Evolutionary conservation across 2,888 invertebrate species (phyloP), one percentile per base, ranked within the genome.

Genomic region (Lucinisca nassula): DNA sequence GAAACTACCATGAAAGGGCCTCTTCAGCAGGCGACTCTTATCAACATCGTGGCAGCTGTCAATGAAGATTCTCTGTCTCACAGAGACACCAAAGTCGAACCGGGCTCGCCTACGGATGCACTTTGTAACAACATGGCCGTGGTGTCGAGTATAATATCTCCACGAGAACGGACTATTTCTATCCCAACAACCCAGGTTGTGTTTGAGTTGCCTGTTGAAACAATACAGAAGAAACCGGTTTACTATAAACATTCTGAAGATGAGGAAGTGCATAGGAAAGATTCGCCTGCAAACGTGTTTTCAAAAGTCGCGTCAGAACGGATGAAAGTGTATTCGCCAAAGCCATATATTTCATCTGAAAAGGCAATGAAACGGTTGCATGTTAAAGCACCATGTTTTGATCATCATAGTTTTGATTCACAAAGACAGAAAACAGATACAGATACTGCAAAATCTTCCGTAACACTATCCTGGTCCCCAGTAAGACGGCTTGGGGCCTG

Each of bases 31-130:
- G 93, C 93, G 3, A 90, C 93, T 17, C 86, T 94, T 45, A 92
- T 94, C 61, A 93, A 94, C 80, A 94, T 94, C 38, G 94, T 94
- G n/a, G 94, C 94, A 1, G 91, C 93, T 1, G 93, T 93, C 21
- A 93, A 92, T 76, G 86, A 89, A n/a, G 40, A 35, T 3, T 67
- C 45, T 24, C 51, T 61, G 6, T 73, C 67, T 14, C 75, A 75
- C 61, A 27, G 35, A 14, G 85, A 82, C 12, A 27, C 24, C 21
- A 30, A 4, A 0, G 45, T n/a, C 21, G 55, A n/a, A 27, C 79
- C 85, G 14, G 83, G 70, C 3, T 82, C 84, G 0, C 55, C 81
- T 32, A 74, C 80, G 17, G 86, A 89, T 30, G 40, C 85, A 1
- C 58, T 80, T 3, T 81, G 79, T 12, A 88, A 87, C 40, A 88